Conservation (phyloP, 2,888 invertebrate species). For the Oscheius sp. region DNA sequence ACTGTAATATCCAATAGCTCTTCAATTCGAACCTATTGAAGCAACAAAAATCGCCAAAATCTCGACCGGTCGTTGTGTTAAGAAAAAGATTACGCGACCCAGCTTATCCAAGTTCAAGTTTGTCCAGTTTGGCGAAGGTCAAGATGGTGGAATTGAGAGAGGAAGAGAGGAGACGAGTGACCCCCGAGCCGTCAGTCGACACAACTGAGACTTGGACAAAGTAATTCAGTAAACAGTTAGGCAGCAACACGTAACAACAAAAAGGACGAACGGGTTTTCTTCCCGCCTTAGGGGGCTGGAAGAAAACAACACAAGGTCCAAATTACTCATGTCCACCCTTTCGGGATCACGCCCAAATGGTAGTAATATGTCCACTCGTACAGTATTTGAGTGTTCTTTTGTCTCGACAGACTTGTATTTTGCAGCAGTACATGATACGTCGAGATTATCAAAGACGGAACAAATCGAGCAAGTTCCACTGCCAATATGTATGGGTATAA, state of each 20-base stretch:
- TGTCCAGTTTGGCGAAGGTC: neutral
- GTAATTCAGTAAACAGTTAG: constrained; percentile 28
- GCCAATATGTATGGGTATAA: too few relatives aligned
- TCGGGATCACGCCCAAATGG: too few relatives aligned
- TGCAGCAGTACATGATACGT: too few relatives aligned
- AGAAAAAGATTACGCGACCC: constrained; percentile 6
- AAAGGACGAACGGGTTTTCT: constrained; percentile 29
- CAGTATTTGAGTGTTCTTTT: too few relatives aligned
- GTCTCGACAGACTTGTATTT: too few relatives aligned
- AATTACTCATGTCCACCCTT: constrained; percentile 6
- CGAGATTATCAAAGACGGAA: too few relatives aligned
- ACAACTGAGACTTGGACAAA: neutral
- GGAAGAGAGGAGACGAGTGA: neutral
- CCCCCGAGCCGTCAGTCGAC: neutral
- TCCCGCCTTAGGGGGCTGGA: neutral
- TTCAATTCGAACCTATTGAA: neutral
- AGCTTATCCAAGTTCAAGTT: neutral
- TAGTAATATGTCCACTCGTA: too few relatives aligned
- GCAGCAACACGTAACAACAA: constrained; percentile 30
- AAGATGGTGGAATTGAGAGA: neutral
- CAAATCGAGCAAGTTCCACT: too few relatives aligned
- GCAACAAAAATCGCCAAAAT: neutral
- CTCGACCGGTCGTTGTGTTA: constrained; percentile 6
- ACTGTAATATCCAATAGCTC: too few relatives aligned
- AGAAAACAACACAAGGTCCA: constrained; percentile 19